Conservation (phyloP, 2,888 invertebrate genomes). For the Drosophila mayaguana region DNA sequence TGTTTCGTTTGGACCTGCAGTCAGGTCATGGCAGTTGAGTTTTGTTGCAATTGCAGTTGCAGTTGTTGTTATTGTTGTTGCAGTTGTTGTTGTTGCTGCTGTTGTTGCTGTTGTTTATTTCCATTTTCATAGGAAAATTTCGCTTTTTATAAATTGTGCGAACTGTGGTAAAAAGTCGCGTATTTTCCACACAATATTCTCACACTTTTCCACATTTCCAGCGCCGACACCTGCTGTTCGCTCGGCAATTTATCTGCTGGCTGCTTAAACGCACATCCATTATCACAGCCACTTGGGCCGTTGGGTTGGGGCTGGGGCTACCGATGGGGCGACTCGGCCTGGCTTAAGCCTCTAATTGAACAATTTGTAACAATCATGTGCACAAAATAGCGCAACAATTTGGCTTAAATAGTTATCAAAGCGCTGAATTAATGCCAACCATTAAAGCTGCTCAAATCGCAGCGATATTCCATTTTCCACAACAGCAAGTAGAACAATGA, state of each 20-base stretch:
- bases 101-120: constrained; percentile 46
- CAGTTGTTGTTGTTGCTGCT: constrained; percentile 11
- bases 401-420: constrained; percentile 79
- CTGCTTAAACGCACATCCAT: constrained; percentile 80
- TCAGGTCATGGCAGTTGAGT: constrained; percentile 73
- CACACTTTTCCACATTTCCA: constrained; percentile 55
- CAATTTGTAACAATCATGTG: constrained; percentile 81
- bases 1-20: constrained; percentile 54
- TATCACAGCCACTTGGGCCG: constrained; percentile 47
- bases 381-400: constrained; percentile 78
- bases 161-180: constrained; percentile 48
- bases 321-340: constrained; percentile 18
- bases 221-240: constrained; percentile 73
- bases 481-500: constrained; percentile 54
- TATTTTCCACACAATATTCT: constrained; percentile 54
- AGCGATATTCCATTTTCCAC: constrained; percentile 20
- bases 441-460: constrained; percentile 60
- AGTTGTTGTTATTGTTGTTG: constrained; percentile 19
- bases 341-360: constrained; percentile 75
- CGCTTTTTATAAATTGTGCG: constrained; percentile 71
- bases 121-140: constrained; percentile 62
- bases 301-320: constrained; percentile 32
- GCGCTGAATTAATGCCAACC: constrained; percentile 62
- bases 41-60: constrained; percentile 22
- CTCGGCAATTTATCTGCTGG: constrained; percentile 69